phyloP scores from a whole-genome alignment of 2,113 vertebrate genomes.

The Phyllostomus discolor region DNA sequence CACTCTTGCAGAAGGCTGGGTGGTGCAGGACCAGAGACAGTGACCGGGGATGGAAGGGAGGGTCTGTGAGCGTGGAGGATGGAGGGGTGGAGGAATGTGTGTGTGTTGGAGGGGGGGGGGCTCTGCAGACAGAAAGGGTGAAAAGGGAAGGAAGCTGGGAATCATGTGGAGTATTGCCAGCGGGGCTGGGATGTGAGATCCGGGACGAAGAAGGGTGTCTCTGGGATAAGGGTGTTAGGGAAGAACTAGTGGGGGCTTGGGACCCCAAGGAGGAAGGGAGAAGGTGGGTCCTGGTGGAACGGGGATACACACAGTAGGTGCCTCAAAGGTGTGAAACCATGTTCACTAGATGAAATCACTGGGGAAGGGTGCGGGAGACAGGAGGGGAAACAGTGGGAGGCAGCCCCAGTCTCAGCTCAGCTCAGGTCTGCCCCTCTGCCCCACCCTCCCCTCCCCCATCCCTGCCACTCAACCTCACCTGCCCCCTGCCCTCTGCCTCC shows the following conservation, averaged over 20 bases:
- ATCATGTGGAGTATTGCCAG: neutral
- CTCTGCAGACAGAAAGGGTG: neutral
- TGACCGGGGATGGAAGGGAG: neutral
- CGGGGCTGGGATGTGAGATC: neutral
- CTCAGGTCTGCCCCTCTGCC: too few relatives aligned
- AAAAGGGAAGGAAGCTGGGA: neutral
- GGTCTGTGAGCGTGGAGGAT: accelerated
- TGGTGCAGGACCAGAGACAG: neutral
- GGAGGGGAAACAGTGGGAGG: neutral
- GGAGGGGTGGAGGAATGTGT: neutral
- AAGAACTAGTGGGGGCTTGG: neutral
- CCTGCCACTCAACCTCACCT: neutral
- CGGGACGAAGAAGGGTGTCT: neutral
- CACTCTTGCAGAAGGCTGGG: neutral
- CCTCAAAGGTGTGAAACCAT: neutral
- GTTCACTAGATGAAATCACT: neutral
- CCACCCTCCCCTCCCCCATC: neutral
- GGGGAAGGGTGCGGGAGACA: neutral
- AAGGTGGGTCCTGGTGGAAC: neutral
- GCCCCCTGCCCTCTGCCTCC: neutral
- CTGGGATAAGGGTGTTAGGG: neutral
- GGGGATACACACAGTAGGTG: neutral
- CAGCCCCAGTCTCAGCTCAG: neutral
- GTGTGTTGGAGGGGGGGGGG: neutral
- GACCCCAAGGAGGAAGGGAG: slow-evolving; percentile 30